A percentile compares a stretch with the other conserved stretches of the same genome.
Conservation (phyloP, 1,140 invertebrate genomes). For the Anastrepha ludens region DNA sequence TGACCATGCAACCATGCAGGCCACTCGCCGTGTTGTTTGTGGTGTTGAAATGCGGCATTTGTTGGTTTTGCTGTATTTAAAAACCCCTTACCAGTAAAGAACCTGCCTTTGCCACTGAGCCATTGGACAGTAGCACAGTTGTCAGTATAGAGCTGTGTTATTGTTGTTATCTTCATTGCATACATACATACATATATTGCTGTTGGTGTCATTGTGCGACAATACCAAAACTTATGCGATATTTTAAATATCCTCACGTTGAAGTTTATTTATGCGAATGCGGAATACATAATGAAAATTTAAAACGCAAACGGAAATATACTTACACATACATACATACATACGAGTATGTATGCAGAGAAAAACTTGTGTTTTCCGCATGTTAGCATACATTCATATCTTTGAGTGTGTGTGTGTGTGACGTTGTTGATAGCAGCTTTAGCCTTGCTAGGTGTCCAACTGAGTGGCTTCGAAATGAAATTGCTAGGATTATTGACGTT, state of each 20-base stretch:
- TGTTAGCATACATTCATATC: neutral
- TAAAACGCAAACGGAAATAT: conserved; percentile 60
- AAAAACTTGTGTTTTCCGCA: neutral
- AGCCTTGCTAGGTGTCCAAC: conserved; percentile 47
- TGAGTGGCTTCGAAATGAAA: conserved; percentile 50
- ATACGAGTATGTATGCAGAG: neutral
- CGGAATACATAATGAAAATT: conserved; percentile 62
- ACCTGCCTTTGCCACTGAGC: neutral
- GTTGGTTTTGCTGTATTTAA: conserved; percentile 26
- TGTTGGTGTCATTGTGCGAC: neutral
- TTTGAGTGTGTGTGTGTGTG: neutral
- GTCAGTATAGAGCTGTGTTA: neutral
- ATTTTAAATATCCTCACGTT: conserved; percentile 56
- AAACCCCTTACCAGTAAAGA: conserved; percentile 19
- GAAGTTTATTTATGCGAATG: conserved; percentile 72
- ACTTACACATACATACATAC: neutral
- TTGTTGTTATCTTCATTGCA: neutral
- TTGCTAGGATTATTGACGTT: conserved; percentile 53
- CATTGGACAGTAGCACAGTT: conserved; percentile 13
- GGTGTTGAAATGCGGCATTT: conserved; percentile 50
- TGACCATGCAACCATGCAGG: neutral
- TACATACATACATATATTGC: neutral
- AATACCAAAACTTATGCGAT: conserved; percentile 38
- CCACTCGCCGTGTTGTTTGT: conserved; percentile 33
- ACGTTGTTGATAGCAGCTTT: conserved; percentile 4